phyloP scores from a whole-genome alignment of 2,797 vertebrate genomes.

The Podarcis lilfordi region DNA sequence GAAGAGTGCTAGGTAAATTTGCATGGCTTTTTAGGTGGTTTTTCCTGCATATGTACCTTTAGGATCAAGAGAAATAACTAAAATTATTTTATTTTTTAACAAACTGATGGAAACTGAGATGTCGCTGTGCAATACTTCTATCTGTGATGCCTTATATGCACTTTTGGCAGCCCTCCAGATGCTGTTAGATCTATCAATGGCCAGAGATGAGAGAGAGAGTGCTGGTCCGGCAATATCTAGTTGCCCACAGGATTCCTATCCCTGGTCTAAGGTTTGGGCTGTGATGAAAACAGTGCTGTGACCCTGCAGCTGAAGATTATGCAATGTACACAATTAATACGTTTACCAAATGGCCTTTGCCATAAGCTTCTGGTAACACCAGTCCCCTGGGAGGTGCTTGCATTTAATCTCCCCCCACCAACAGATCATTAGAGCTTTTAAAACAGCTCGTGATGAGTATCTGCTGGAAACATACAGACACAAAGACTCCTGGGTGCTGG shows the following conservation, averaged over 20 bases:
- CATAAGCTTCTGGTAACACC: background rate
- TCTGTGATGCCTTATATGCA: background rate
- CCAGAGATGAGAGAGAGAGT: too few species aligned
- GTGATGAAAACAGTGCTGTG: background rate
- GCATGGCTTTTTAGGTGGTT: background rate
- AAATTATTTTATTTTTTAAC: too few species aligned
- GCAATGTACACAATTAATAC: background rate
- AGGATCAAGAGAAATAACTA: background rate
- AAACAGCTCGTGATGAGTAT: background rate
- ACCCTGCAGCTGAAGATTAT: background rate
- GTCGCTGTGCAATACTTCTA: background rate
- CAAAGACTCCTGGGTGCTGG: background rate
- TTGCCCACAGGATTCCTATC: too few species aligned
- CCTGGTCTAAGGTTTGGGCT: background rate
- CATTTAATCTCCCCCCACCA: background rate
- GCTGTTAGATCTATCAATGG: too few species aligned
- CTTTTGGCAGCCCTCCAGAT: background rate
- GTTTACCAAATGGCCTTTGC: background rate
- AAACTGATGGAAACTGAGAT: background rate
- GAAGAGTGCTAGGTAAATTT: background rate
- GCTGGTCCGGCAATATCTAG: too few species aligned
- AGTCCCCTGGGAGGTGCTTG: background rate
- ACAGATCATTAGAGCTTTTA: background rate
- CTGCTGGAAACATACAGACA: background rate
- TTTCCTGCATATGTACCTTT: background rate